These are phyloP conservation scores for Trichomycterus rosablanca DNA, from an alignment of 2,113 vertebrate genomes.

Conservation along the genomic window DNA sequence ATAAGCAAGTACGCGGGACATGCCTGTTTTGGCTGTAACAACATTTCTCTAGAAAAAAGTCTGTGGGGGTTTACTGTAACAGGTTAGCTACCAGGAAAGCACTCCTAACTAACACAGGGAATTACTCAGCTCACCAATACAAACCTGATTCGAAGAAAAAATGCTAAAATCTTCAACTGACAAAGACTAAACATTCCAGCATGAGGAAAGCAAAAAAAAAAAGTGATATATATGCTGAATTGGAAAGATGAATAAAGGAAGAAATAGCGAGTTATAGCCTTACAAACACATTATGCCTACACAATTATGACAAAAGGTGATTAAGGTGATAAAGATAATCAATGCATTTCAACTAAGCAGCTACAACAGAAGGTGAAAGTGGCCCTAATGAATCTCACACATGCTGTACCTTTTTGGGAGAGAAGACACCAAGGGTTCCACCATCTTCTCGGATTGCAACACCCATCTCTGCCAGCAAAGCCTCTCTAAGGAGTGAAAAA, in stretches of 20 bases:
- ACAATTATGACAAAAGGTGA: not conserved
- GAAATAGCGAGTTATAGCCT: no score
- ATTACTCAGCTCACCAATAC: slow-evolving; percentile 49
- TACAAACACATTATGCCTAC: not conserved
- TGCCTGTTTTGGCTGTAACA: no score
- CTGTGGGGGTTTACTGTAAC: not conserved
- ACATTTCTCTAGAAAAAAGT: no score
- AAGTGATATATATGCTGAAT: slow-evolving; percentile 38
- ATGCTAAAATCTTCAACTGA: slow-evolving; percentile 78
- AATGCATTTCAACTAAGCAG: not conserved
- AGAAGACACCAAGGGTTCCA: slow-evolving; percentile 95
- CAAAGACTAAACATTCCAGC: slow-evolving; percentile 66
- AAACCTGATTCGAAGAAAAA: slow-evolving; percentile 80
- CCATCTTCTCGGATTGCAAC: slow-evolving; percentile 97
- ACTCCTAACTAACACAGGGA: not conserved
- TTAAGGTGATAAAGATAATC: not conserved
- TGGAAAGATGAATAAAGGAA: slow-evolving; percentile 21
- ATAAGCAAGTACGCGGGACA: no score
- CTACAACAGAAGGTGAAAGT: not conserved
- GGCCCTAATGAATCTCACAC: slow-evolving; percentile 23
- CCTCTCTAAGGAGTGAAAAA: slow-evolving; percentile 73
- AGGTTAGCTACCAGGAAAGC: not conserved
- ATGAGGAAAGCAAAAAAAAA: slow-evolving; percentile 46
- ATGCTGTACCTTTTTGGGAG: slow-evolving; percentile 90
- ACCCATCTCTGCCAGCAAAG: slow-evolving; percentile 95